Evolutionary conservation across 2,888 invertebrate species (phyloP), one percentile per base, ranked within the genome.

Genomic region (Caradrina clavipalpis): DNA sequence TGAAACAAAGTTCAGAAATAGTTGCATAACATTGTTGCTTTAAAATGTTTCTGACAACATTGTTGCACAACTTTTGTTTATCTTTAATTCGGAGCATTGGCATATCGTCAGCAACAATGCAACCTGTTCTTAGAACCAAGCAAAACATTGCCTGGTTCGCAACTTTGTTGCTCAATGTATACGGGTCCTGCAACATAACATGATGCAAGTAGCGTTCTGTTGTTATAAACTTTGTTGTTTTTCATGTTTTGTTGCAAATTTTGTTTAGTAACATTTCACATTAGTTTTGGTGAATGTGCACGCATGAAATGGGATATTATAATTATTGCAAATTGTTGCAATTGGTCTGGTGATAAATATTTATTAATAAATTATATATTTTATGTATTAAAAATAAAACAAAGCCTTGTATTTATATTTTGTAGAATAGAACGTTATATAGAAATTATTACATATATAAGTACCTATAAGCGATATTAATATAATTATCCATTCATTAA

Each of bases 351-450:
- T 35, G 15, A 42, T 47, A 54, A 45, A 21, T 64, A 35, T 58
- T 35, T 54, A 64, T 53, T 19, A n/a, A 19, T 53, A 7, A 45
- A n/a, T 8, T 11, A 26, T 26, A 21, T 21, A 39, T 11, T 21
- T 22, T 42, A 5, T 45, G 13, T 8, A 13, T 22, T 21, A 22
- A 22, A 13, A 31, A 19, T 19, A n/a, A n/a, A 49, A 35, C 63
- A 72, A 72, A 72, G 70, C 70, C 70, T 63, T 70, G 70, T 56
- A 64, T 72, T 70, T 42, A 50, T 35, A 56, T 56, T 45, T 19
- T 19, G 7, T 19, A n/a, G n/a, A n/a, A n/a, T n/a, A n/a, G n/a
- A n/a, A n/a, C n/a, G n/a, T n/a, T n/a, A n/a, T n/a, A n/a, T 17
- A 17, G 17, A 8, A 49, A 49, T 49, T 49, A 19, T 49, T 49